Evolutionary conservation across 2,888 invertebrate species (phyloP).

Genomic region (Apotomis capreana): DNA sequence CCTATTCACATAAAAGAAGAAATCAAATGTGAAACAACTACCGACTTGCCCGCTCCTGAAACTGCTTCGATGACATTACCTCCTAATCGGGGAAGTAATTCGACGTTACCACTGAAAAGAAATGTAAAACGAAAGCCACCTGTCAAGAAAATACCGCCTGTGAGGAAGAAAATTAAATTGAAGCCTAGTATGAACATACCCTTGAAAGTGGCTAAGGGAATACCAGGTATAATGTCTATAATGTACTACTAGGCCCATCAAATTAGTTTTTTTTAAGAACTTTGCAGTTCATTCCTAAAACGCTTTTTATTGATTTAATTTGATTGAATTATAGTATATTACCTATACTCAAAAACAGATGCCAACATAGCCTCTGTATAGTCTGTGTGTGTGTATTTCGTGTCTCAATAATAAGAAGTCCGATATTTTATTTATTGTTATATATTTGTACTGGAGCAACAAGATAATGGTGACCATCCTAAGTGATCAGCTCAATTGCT

Average conservation of each 20-base stretch:
- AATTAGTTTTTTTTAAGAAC: too few species aligned
- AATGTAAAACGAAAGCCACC: constrained; percentile 48
- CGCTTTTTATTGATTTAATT: too few species aligned
- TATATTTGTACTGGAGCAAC: too few species aligned
- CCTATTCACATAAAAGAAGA: constrained; percentile 5
- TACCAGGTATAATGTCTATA: constrained; percentile 60
- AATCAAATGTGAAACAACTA: constrained; percentile 5
- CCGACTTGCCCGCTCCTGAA: neutral
- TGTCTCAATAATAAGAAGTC: too few species aligned
- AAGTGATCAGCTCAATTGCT: too few species aligned
- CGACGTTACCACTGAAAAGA: constrained; percentile 39
- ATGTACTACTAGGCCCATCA: neutral
- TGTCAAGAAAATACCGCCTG: constrained; percentile 25
- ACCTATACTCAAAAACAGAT: too few species aligned
- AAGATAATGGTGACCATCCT: too few species aligned
- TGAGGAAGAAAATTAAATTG: constrained; percentile 31
- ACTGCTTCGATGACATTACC: neutral
- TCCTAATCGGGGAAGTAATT: neutral
- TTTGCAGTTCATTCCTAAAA: too few species aligned
- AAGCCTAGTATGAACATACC: constrained; percentile 13
- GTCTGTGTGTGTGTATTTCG: too few species aligned
- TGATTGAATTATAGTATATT: too few species aligned
- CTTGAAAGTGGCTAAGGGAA: constrained; percentile 52
- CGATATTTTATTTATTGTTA: too few species aligned
- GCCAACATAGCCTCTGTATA: too few species aligned